Evolutionary conservation across 2,113 vertebrate species (phyloP).

Genomic region (Oryzias melastigma): DNA sequence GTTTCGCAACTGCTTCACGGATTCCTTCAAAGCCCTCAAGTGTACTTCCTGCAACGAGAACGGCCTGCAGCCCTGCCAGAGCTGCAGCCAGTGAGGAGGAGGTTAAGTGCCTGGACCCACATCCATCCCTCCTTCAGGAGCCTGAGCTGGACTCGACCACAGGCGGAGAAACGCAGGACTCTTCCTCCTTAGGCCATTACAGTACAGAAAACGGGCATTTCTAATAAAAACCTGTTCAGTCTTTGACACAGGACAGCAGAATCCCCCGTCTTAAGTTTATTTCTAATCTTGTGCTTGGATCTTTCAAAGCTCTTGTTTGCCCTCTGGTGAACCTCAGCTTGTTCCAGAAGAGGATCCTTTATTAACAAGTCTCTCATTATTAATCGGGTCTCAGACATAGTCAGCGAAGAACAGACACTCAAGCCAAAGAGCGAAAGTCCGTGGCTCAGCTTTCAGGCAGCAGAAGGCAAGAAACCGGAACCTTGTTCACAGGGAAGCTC

Average conservation of each 20-base stretch:
- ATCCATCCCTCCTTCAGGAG: constrained; percentile 15
- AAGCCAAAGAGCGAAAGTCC: constrained; percentile 42
- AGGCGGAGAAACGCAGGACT: constrained; percentile 30
- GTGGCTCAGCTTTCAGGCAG: constrained; percentile 34
- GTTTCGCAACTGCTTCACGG: constrained; percentile 97
- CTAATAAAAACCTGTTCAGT: constrained; percentile 50
- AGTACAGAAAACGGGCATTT: constrained; percentile 42
- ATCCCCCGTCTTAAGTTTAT: too few species aligned
- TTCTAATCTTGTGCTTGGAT: neutral
- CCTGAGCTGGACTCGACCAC: constrained; percentile 21
- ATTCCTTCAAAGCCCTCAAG: constrained; percentile 97
- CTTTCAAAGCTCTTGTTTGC: neutral
- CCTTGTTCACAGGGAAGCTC: neutral
- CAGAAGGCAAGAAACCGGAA: constrained; percentile 21
- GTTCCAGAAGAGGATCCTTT: constrained; percentile 36
- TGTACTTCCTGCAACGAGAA: constrained; percentile 98
- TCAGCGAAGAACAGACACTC: constrained; percentile 16
- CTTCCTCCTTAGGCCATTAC: constrained; percentile 58
- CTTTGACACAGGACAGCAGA: neutral
- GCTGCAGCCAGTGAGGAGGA: constrained; percentile 80
- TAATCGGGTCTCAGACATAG: constrained; percentile 58
- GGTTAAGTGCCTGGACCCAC: constrained; percentile 60
- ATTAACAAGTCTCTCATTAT: constrained; percentile 30
- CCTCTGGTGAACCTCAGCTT: constrained; percentile 35
- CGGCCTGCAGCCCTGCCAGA: constrained; percentile 89